A percentile compares a stretch with the other conserved stretches of the same genome.
phyloP scores from a whole-genome alignment of 2,888 invertebrate species.

The Augochlorella aurata region DNA sequence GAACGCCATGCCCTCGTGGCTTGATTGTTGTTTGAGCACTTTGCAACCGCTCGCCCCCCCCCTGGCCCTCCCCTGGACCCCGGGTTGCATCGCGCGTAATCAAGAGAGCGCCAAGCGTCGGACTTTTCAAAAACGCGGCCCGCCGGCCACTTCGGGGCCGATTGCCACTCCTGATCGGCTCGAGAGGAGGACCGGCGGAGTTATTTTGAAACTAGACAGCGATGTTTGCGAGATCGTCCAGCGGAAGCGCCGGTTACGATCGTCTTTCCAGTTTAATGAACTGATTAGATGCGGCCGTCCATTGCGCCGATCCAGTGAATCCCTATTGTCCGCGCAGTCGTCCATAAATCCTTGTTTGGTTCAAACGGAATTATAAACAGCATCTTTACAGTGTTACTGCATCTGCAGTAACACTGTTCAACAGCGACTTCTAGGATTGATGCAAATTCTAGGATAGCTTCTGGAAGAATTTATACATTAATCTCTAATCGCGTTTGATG shows the following conservation, averaged over 20 bases:
- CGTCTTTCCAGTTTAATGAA: not conserved
- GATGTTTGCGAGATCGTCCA: not conserved
- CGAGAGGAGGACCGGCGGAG: not conserved
- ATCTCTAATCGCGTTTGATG: no score
- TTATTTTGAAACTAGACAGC: conserved; percentile 14
- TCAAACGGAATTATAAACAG: no score
- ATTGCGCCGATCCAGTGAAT: no score
- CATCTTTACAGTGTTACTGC: no score
- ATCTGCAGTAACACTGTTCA: no score
- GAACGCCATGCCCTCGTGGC: conserved; percentile 60
- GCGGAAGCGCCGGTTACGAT: not conserved
- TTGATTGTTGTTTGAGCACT: conserved; percentile 74
- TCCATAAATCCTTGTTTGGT: no score
- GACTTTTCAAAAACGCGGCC: conserved; percentile 45
- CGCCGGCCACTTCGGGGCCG: conserved; percentile 15
- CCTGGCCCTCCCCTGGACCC: not conserved
- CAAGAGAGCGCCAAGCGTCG: conserved; percentile 55
- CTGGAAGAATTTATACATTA: no score
- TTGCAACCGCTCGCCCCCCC: conserved; percentile 52
- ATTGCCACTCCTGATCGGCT: conserved; percentile 31
- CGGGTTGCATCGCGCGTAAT: conserved; percentile 56
- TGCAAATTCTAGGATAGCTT: no score
- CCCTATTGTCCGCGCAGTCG: no score
- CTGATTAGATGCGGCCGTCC: not conserved
- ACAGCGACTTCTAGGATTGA: no score